Percentiles rank a stretch among this genome's conserved stretches.
These are phyloP conservation scores for Leptogaster cylindrica DNA, from an alignment of 2,888 invertebrate genomes.

Conservation along the genomic window DNA sequence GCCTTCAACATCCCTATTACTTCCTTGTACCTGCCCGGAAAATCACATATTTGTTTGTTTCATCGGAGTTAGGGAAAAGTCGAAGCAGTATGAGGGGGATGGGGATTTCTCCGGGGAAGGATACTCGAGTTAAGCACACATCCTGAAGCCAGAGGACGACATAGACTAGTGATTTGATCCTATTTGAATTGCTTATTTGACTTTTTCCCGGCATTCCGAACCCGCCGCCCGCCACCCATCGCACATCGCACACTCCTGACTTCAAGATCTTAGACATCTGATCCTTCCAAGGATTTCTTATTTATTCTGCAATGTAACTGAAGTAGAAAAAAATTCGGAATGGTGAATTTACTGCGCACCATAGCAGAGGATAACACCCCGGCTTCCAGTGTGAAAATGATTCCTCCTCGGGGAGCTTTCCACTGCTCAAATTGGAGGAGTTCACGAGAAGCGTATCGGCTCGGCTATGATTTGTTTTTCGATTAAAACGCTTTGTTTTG, in stretches of 20 bases:
- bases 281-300: not conserved
- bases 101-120: not conserved
- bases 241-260: not conserved
- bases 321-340: not conserved
- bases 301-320: not conserved
- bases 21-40: slow-evolving; percentile 9
- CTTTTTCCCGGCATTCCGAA: not conserved
- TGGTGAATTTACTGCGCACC: not conserved
- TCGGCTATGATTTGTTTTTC: slow-evolving; percentile 33
- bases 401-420: not conserved
- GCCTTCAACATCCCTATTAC: too few species aligned
- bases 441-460: slow-evolving; percentile 18
- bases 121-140: slow-evolving; percentile 3
- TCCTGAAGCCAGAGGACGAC: not conserved
- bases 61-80: not conserved
- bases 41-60: slow-evolving; percentile 11
- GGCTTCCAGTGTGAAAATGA: not conserved
- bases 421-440: slow-evolving; percentile 1
- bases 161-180: not conserved
- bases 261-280: too few species aligned
- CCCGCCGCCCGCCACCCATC: not conserved
- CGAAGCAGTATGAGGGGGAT: not conserved
- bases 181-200: slow-evolving; percentile 12
- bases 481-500: slow-evolving; percentile 28
- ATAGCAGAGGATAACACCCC: too few species aligned